These are phyloP conservation scores for Glareola pratincola DNA, from an alignment of 2,113 vertebrate genomes.

Conservation along the genomic window DNA sequence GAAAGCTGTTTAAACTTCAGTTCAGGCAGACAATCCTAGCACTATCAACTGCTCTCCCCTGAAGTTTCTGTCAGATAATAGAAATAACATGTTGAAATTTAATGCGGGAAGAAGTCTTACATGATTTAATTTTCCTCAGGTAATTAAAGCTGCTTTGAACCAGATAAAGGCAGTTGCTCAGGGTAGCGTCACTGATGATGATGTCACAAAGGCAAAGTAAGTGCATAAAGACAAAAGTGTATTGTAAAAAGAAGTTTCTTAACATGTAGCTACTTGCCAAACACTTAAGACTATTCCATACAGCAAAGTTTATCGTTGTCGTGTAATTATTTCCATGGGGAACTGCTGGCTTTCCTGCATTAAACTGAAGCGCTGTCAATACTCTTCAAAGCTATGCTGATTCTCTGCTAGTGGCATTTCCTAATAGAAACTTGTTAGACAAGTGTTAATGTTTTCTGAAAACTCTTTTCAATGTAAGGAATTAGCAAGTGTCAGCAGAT, in stretches of 20 bases:
- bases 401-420: background rate
- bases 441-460: background rate
- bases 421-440: background rate
- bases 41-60: background rate
- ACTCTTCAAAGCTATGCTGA: background rate
- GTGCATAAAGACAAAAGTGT: constrained; percentile 31
- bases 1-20: background rate
- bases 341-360: background rate
- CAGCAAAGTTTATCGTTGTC: background rate
- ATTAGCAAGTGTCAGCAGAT: background rate
- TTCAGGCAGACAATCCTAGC: background rate
- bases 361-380: background rate
- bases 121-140: constrained; percentile 67
- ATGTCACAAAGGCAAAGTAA: constrained; percentile 90
- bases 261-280: background rate
- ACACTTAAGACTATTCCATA: background rate
- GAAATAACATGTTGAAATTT: background rate
- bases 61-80: background rate
- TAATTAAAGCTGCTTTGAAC: constrained; percentile 86
- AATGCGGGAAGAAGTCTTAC: background rate
- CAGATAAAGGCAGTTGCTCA: constrained; percentile 86
- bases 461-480: background rate
- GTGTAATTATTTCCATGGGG: background rate
- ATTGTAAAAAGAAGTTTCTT: background rate
- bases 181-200: constrained; percentile 80